Evolutionary conservation across 1,140 invertebrate genomes (phyloP), one percentile per base, ranked within the genome.

Genomic region (Zophobas morio): DNA sequence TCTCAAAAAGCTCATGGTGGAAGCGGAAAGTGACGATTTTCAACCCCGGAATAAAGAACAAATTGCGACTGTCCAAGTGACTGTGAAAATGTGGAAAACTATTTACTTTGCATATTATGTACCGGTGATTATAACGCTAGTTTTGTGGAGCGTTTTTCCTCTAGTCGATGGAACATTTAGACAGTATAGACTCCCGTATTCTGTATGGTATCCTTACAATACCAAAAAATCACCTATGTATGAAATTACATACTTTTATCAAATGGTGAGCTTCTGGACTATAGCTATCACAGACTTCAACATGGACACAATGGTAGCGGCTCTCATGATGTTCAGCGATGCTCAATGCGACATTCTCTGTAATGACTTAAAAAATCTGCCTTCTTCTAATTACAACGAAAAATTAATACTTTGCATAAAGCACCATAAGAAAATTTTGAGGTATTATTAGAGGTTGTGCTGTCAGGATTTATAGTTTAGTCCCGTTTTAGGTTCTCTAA

Each of bases 311-410:
- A 1, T 42, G 32, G 1, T 42, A 5, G 39, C 47, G 37, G 36
- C 40, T 70, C 40, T 70, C 4, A 70, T 70, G 39, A 34, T 70
- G 39, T 70, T 0, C 8, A 42, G 32, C 4, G 20, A 32, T n/a
- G 35, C 32, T 1, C 66, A 42, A 70, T 70, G 66, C 46, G 20
- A 46, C n/a, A 6, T 70, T 5, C 6, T 70, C 2, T 46, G 66
- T 32, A 20, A 70, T 5, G 32, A 70, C 40, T 20, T 70, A 2
- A 46, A 6, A 70, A 70, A 70, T 70, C n/a, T 70, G 0, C 20
- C 42, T 1, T 20, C 42, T 56, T 56, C 6, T 56, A 6, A 56
- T 20, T 56, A 32, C 32, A 56, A 56, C 6, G 33, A 20, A 56
- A 56, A 56, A 32, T 6, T 56, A 34, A 1, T 56, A 20, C n/a